Evolutionary conservation across 2,797 vertebrate species (phyloP).

Genomic region (Thaleichthys pacificus): DNA sequence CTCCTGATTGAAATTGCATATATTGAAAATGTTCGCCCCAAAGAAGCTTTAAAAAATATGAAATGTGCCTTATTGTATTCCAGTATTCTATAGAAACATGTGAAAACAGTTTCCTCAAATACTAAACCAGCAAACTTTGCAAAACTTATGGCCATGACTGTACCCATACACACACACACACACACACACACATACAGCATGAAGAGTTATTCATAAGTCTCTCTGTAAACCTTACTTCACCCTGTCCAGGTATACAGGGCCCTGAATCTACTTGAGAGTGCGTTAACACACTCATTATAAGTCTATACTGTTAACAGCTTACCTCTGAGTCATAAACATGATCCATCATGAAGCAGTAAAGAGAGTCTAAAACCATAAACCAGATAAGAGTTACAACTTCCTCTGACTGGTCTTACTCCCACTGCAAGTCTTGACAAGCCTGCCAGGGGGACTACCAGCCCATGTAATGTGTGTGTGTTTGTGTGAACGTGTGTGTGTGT

Average conservation of each 20-base stretch:
- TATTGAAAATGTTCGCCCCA: too few relatives aligned
- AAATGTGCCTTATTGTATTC: too few relatives aligned
- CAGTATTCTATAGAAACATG: too few relatives aligned
- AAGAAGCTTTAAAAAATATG: too few relatives aligned
- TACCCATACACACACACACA: neutral
- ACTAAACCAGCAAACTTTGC: too few relatives aligned
- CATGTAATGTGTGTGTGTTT: too few relatives aligned
- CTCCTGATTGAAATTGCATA: too few relatives aligned
- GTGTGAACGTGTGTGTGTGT: too few relatives aligned
- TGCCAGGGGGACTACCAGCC: neutral
- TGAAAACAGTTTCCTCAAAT: too few relatives aligned
- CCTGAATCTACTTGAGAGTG: neutral
- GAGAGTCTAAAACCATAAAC: neutral
- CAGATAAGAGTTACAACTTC: neutral
- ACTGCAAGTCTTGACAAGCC: too few relatives aligned
- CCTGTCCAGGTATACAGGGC: neutral
- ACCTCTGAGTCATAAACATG: slow-evolving; percentile 15
- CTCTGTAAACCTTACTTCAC: neutral
- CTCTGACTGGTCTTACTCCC: neutral
- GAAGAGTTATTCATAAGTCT: neutral
- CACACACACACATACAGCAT: neutral
- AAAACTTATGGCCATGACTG: too few relatives aligned
- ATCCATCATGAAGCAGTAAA: neutral
- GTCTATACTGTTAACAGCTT: too few relatives aligned
- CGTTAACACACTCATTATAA: neutral